These are phyloP conservation scores for Bombus waltoni DNA, from an alignment of 1,140 invertebrate species.

Conservation along the genomic window DNA sequence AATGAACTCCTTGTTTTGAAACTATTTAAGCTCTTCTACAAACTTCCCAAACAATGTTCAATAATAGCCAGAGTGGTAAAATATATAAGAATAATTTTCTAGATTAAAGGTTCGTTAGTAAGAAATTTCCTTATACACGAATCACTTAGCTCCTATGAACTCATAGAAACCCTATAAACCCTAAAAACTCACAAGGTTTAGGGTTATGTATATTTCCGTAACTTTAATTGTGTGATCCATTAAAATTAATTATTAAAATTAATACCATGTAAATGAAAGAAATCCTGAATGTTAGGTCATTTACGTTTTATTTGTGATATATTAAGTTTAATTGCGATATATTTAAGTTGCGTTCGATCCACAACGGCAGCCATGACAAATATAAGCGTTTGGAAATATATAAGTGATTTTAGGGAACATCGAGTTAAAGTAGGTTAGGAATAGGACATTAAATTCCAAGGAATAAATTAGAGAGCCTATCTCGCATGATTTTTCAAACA, in stretches of 20 bases:
- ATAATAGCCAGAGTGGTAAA: background rate
- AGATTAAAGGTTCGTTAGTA: too few relatives aligned
- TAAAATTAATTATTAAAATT: background rate
- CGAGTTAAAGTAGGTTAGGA: background rate
- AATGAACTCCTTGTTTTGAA: background rate
- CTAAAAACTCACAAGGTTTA: too few relatives aligned
- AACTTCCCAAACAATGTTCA: background rate
- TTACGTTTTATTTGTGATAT: conserved; percentile 41
- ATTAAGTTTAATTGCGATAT: too few relatives aligned
- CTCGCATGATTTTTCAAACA: background rate
- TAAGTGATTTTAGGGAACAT: background rate
- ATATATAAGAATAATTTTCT: too few relatives aligned
- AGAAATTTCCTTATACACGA: too few relatives aligned
- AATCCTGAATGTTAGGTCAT: background rate
- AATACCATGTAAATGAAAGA: conserved; percentile 10
- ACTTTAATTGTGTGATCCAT: background rate
- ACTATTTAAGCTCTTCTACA: too few relatives aligned
- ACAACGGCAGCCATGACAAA: background rate
- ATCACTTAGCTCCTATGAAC: too few relatives aligned
- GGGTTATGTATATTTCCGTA: too few relatives aligned
- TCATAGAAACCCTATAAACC: too few relatives aligned
- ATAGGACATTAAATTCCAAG: background rate
- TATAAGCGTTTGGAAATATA: background rate
- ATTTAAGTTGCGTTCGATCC: background rate
- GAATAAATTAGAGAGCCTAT: conserved; percentile 37